Evolutionary conservation across 2,797 vertebrate genomes (phyloP).

Genomic region (Eulemur coronatus): DNA sequence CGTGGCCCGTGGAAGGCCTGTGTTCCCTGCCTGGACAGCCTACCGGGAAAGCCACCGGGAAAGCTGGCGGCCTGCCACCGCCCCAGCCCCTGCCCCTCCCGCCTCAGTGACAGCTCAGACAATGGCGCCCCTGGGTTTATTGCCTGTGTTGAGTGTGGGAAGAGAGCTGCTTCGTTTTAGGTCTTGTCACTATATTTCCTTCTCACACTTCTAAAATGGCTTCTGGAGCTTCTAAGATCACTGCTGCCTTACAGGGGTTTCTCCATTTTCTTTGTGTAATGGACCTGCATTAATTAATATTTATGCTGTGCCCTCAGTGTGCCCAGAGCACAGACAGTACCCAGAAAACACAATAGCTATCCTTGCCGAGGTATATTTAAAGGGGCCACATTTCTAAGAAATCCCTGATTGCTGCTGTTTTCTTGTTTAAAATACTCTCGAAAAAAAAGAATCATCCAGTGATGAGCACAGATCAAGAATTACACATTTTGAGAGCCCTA

Average conservation of each 20-base stretch:
- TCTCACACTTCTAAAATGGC: background rate
- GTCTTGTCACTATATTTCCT: background rate
- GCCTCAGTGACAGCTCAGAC: background rate
- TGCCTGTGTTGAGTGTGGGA: background rate
- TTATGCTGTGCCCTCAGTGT: background rate
- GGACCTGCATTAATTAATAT: constrained; percentile 33
- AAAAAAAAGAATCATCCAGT: background rate
- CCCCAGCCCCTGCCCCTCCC: background rate
- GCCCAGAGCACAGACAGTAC: background rate
- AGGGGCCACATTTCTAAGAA: background rate
- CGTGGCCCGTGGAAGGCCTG: background rate
- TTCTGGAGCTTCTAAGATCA: background rate
- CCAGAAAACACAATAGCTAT: background rate
- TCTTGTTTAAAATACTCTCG: background rate
- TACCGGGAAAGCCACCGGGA: too few relatives aligned
- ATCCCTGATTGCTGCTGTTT: background rate
- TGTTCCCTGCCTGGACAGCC: background rate
- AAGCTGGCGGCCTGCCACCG: accelerated
- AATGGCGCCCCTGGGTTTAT: background rate
- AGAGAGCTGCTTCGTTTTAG: background rate
- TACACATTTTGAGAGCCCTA: background rate
- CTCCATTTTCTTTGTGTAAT: background rate
- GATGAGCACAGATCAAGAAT: background rate
- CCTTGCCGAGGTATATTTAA: background rate
- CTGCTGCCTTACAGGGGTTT: background rate